These are phyloP conservation scores for Glomeris maerens DNA, from an alignment of 1,140 invertebrate genomes.

Conservation along the genomic window DNA sequence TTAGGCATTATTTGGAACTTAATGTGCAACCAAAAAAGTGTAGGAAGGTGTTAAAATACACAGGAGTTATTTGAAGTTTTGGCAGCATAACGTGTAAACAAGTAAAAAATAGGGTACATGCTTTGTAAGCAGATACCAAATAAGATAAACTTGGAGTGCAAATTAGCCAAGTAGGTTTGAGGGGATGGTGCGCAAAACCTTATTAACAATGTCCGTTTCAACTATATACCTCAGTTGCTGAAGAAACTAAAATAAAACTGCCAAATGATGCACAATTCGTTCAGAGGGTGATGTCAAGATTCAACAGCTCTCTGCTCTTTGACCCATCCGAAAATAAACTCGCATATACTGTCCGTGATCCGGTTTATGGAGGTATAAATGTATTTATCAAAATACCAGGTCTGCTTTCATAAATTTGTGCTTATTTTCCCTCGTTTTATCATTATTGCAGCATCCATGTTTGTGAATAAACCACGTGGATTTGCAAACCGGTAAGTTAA, in stretches of 20 bases:
- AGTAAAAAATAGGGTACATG: too few relatives aligned
- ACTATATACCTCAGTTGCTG: too few relatives aligned
- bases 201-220: too few relatives aligned
- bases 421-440: conserved; percentile 14
- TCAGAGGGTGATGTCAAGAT: conserved; percentile 50
- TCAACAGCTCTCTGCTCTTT: conserved; percentile 73
- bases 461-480: conserved; percentile 31
- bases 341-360: conserved; percentile 82
- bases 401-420: conserved; percentile 5
- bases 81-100: too few relatives aligned
- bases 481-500: conserved; percentile 33
- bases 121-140: too few relatives aligned
- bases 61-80: too few relatives aligned
- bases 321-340: conserved; percentile 55
- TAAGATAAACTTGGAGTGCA: too few relatives aligned
- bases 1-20: too few relatives aligned
- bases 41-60: too few relatives aligned
- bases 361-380: conserved; percentile 44
- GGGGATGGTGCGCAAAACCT: too few relatives aligned
- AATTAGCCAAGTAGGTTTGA: too few relatives aligned
- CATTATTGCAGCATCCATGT: conserved; percentile 26
- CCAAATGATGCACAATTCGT: conserved; percentile 40
- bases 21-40: too few relatives aligned
- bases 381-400: conserved; percentile 8
- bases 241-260: conserved; percentile 14